These are phyloP conservation scores for Ataeniobius toweri DNA, from an alignment of 2,797 vertebrate species.

Conservation along the genomic window DNA sequence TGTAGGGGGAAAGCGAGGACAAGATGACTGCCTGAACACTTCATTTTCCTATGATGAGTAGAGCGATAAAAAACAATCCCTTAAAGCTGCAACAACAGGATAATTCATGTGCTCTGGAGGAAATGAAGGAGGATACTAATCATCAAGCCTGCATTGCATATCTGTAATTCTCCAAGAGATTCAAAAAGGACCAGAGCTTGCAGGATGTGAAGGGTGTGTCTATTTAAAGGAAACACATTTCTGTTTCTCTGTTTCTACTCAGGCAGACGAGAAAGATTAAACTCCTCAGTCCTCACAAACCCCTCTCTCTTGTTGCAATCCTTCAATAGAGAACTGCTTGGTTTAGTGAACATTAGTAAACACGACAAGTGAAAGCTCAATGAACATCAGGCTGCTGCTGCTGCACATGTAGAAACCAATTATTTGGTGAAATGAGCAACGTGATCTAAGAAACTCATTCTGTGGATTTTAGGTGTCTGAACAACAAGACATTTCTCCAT, in stretches of 20 bases:
- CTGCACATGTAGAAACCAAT: background rate
- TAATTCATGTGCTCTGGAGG: background rate
- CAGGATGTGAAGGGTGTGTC: constrained; percentile 29
- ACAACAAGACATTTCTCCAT: background rate
- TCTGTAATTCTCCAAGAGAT: background rate
- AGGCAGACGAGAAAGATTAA: background rate
- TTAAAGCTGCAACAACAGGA: background rate
- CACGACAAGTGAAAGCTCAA: background rate
- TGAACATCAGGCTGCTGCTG: background rate
- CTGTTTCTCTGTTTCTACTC: background rate
- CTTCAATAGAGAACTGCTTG: background rate
- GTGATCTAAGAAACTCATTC: background rate
- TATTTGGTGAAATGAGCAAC: background rate
- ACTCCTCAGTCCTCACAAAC: constrained; percentile 49
- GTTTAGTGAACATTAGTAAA: background rate
- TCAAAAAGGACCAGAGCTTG: fast-evolving
- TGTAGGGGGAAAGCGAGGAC: background rate
- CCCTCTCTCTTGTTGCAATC: constrained; percentile 46
- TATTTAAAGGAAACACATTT: background rate
- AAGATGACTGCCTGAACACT: background rate
- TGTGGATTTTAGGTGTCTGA: background rate
- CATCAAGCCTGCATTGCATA: background rate
- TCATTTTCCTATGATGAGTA: background rate
- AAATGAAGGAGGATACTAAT: constrained; percentile 9
- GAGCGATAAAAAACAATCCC: background rate